phyloP scores from a whole-genome alignment of 1,140 invertebrate species.

The Apis laboriosa region DNA sequence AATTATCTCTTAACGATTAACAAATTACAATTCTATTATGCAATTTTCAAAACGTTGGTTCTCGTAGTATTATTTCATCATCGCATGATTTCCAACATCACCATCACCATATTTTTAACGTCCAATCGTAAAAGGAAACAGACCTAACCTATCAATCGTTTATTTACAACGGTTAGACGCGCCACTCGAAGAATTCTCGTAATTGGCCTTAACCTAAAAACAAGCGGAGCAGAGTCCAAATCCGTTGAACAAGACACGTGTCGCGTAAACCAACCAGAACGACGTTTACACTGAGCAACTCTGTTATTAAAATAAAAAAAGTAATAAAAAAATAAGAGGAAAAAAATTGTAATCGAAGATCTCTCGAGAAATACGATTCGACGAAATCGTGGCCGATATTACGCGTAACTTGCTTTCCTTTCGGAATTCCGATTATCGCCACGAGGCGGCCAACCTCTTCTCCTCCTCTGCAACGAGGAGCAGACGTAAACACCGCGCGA shows the following conservation, averaged over 20 bases:
- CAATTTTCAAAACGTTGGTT: no score
- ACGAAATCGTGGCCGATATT: slow-evolving; percentile 19
- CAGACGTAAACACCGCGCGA: slow-evolving; percentile 58
- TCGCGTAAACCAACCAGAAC: not conserved
- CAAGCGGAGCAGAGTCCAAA: not conserved
- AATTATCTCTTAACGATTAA: no score
- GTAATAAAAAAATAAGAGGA: not conserved
- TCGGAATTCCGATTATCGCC: slow-evolving; percentile 28
- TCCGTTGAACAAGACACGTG: not conserved
- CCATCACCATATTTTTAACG: not conserved
- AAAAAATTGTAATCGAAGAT: not conserved
- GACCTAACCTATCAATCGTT: not conserved
- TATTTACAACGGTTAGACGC: not conserved
- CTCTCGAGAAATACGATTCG: not conserved
- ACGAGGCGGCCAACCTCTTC: not conserved
- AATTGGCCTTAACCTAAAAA: slow-evolving; percentile 29
- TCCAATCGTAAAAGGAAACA: not conserved
- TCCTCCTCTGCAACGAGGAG: slow-evolving; percentile 20
- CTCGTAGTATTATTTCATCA: not conserved
- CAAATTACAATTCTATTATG: no score
- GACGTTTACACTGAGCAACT: not conserved
- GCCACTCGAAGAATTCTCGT: not conserved
- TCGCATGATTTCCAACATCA: not conserved
- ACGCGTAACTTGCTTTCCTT: not conserved
- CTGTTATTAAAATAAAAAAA: not conserved